These are phyloP conservation scores for Bos javanicus DNA, from an alignment of 2,113 vertebrate genomes.

Conservation along the genomic window DNA sequence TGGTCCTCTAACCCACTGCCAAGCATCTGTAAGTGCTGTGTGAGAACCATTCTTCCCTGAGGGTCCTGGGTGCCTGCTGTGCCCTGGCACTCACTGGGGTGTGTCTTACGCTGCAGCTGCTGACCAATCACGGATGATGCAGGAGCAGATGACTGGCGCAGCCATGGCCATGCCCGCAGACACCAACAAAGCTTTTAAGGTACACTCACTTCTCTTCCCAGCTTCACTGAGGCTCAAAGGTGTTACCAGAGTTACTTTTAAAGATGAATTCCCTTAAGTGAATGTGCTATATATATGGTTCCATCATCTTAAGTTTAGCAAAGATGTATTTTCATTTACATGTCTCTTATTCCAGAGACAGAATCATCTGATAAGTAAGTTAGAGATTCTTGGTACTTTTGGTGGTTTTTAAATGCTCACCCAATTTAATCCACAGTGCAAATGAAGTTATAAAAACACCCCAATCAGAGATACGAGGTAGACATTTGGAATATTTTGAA, in stretches of 20 bases:
- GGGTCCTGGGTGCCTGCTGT: neutral
- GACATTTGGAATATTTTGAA: neutral
- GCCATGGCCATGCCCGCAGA: constrained; percentile 99
- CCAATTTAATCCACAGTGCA: neutral
- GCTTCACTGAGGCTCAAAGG: neutral
- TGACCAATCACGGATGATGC: constrained; percentile 98
- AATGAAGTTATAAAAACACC: neutral
- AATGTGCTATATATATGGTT: neutral
- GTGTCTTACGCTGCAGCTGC: constrained; percentile 83
- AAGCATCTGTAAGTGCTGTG: neutral
- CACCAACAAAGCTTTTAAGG: constrained; percentile 99
- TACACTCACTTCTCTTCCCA: constrained; percentile 51
- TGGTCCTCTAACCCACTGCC: neutral
- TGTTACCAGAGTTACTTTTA: neutral
- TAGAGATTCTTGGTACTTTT: neutral
- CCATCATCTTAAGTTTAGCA: neutral
- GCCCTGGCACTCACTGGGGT: neutral
- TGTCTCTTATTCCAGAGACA: neutral
- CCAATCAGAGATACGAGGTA: neutral
- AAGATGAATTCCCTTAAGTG: neutral
- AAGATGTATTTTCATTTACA: neutral
- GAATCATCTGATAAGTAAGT: neutral
- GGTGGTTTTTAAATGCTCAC: neutral
- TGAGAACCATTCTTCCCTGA: neutral
- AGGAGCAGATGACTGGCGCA: constrained; percentile 98